A percentile compares a stretch with the other conserved stretches of the same genome.
Conservation (phyloP, 1,140 invertebrate species). For the Heliconius hewitsoni region DNA sequence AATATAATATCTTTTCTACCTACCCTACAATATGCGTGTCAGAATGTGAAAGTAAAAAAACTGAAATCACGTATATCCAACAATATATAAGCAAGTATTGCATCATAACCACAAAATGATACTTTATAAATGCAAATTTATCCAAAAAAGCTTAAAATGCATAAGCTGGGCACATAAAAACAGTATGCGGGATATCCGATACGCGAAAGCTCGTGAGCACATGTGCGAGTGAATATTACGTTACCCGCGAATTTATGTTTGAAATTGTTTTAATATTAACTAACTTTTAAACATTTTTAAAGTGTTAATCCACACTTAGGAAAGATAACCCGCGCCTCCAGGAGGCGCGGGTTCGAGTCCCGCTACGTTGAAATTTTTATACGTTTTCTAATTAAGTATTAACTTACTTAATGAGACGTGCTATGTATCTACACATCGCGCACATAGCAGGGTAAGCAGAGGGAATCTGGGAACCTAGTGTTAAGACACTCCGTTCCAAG, state of each 20-base stretch:
- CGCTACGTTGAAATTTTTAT: too few relatives aligned
- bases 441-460: too few relatives aligned
- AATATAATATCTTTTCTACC: too few relatives aligned
- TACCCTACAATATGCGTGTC: too few relatives aligned
- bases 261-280: slow-evolving; percentile 7
- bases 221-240: slow-evolving; percentile 8
- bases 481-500: too few relatives aligned
- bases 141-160: slow-evolving; percentile 1
- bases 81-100: too few relatives aligned
- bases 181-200: slow-evolving; percentile 13
- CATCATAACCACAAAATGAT: not conserved
- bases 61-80: too few relatives aligned
- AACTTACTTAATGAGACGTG: not conserved
- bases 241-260: not conserved
- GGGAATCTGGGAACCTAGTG: too few relatives aligned
- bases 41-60: too few relatives aligned
- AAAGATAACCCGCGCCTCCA: too few relatives aligned
- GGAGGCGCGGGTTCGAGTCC: too few relatives aligned
- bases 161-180: not conserved
- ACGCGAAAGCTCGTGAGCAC: slow-evolving; percentile 8
- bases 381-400: not conserved
- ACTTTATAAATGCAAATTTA: slow-evolving; percentile 5
- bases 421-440: not conserved
- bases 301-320: too few relatives aligned
- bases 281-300: not conserved